Base-by-base conservation (phyloP, 2,113 vertebrate genomes). In the Sylvia atricapilla region DNA sequence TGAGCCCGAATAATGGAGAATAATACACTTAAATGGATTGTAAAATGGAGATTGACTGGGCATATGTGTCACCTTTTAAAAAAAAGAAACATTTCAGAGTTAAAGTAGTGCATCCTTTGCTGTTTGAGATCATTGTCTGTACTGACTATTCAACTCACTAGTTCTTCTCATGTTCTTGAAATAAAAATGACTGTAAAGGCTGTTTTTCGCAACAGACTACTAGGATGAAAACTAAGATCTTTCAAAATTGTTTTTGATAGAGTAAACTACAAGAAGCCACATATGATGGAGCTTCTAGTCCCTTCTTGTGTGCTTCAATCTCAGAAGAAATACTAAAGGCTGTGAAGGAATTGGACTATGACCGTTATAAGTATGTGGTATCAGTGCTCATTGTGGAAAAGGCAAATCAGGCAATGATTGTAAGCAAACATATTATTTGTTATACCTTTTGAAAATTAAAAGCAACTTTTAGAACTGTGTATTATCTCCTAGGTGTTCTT, bases 371-470 rank as follows among this genome's bases (percentile, higher is more conserved):
- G 37, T 98, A 97, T 2, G 85, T 98, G 89, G 94, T 97, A 70
- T 95, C 97, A 87, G 88, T 98, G 59, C 95, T 98, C 87, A 96
- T 98, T 75, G 97, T 98, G 94, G 96, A 98, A 84, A 98, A 98
- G 95, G 90, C 97, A 52, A 97, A 96, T 27, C 98, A 98, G 88
- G 97, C 97, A 80, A 94, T 98, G 83, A 94, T 97, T 28, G 98
- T 98, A 82, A 98, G 97, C 94, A 90, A 87, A 77, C 15, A 35
- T 37, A 39, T 53, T 94, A 50, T 74, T 84, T 11, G 15, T 84
- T 31, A 46, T n/a, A 73, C 6, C 7, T 94, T 90, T 72, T 94
- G 25, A 47, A 78, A 91, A 67, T 3, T 13, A 21, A 41, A 94
- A 84, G 27, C 41, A 33, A 6, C 21, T 52, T 53, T 83, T 74